Conservation (phyloP, 2,888 invertebrate species). For the Latrodectus hesperus region DNA sequence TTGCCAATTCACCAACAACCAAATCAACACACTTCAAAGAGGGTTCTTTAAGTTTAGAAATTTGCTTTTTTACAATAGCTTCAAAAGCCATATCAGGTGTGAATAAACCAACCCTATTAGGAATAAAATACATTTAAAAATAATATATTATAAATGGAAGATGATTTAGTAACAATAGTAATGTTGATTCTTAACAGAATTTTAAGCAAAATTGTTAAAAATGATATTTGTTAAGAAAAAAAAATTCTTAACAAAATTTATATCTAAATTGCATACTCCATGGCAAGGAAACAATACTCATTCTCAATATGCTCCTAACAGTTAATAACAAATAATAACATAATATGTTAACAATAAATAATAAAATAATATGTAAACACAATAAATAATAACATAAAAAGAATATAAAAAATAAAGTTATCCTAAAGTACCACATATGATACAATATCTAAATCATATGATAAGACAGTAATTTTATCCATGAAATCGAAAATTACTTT, state of each 20-base stretch:
- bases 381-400: neutral
- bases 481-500: too few species aligned
- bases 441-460: too few species aligned
- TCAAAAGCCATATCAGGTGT: constrained; percentile 99
- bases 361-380: too few species aligned
- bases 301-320: neutral
- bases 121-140: constrained; percentile 71
- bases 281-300: too few species aligned
- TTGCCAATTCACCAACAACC: constrained; percentile 95
- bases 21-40: constrained; percentile 98
- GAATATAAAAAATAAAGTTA: neutral
- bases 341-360: too few species aligned
- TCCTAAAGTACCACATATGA: too few species aligned
- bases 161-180: neutral
- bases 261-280: too few species aligned
- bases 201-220: neutral
- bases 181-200: neutral
- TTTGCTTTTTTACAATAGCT: constrained; percentile 99
- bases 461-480: too few species aligned
- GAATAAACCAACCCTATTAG: constrained; percentile 90
- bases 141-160: neutral
- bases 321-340: neutral
- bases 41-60: constrained; percentile 94
- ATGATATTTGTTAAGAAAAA: neutral
- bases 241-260: too few species aligned